Percentiles rank a stretch among this genome's conserved stretches.
Evolutionary conservation across 1,140 invertebrate species (phyloP).

Genomic region (Chionoecetes opilio): DNA sequence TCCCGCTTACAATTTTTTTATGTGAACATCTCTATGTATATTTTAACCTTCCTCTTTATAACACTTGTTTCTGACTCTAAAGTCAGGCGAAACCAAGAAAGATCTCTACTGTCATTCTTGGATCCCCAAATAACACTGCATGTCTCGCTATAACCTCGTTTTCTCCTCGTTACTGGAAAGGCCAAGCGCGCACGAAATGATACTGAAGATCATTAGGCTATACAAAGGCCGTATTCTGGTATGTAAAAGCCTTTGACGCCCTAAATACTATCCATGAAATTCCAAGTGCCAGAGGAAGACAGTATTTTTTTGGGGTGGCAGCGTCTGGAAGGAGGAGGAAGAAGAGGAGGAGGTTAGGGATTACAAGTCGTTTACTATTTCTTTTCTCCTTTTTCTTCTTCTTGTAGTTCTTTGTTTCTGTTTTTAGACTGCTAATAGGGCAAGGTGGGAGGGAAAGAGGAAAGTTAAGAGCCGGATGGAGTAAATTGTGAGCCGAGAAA

Average conservation of each 20-base stretch:
- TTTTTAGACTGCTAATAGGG: neutral
- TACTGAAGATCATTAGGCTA: neutral
- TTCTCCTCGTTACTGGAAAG: neutral
- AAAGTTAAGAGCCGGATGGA: conserved; percentile 5
- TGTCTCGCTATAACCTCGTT: too few relatives aligned
- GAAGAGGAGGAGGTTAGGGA: neutral
- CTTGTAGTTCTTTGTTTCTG: too few relatives aligned
- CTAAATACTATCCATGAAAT: neutral
- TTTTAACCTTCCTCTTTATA: too few relatives aligned
- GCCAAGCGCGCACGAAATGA: neutral
- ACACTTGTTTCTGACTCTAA: too few relatives aligned
- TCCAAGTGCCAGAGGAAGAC: neutral
- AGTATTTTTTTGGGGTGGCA: too few relatives aligned
- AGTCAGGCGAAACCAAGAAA: too few relatives aligned
- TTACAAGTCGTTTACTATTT: too few relatives aligned
- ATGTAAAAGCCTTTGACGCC: neutral
- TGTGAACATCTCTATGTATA: too few relatives aligned
- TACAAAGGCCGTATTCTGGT: neutral
- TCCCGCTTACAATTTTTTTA: too few relatives aligned
- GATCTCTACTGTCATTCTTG: too few relatives aligned
- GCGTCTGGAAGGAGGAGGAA: neutral
- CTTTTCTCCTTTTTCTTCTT: too few relatives aligned
- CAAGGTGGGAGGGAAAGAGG: neutral
- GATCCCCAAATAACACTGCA: too few relatives aligned
- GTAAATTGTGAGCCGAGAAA: neutral